Evolutionary conservation across 2,888 invertebrate genomes (phyloP), one percentile per base, ranked within the genome.

Genomic region (Lepidochrysops patricia): DNA sequence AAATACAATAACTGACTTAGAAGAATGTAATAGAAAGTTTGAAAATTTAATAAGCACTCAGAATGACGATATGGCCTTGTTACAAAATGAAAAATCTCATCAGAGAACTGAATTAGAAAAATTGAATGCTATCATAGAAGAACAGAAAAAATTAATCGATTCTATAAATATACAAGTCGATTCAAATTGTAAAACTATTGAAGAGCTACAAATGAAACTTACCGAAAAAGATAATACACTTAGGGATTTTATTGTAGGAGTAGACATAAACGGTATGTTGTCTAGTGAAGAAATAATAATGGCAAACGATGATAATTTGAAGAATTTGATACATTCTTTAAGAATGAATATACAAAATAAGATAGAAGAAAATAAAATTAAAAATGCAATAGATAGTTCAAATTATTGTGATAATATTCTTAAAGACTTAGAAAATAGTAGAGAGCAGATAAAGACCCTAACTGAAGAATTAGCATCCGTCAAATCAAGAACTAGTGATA

Each of bases 281-380:
- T 69, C 73, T 1, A 82, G 77, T 61, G 88, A 88, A 75, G 77
- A 84, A 58, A 75, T 75, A 59, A 72, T 81, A 61, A 73, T 83
- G 57, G 75, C 82, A 12, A 87, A 82, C 65, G 84, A 86, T 66
- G 87, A 87, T 66, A 86, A 86, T 63, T 76, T 89, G 58, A 77
- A 70, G 68, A 84, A 84, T 62, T 75, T 88, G 26, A 77, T 86
- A 60, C 67, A 76, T n/a, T 77, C 75, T 2, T 74, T 87, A 35
- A 82, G 79, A 73, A 68, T 68, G 1, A 70, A 72, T 9, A 64
- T 89, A 32, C 72, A 78, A 37, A 68, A 62, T 2, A 76, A 79
- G 57, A 79, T 73, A 58, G 74, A 77, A 58, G 81, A 87, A 72
- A 77, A 72, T 29, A 64, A 67, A 34, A 70, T 86, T 32, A 81